Conservation (phyloP, 2,888 invertebrate genomes). For the Lamellibrachia satsuma region DNA sequence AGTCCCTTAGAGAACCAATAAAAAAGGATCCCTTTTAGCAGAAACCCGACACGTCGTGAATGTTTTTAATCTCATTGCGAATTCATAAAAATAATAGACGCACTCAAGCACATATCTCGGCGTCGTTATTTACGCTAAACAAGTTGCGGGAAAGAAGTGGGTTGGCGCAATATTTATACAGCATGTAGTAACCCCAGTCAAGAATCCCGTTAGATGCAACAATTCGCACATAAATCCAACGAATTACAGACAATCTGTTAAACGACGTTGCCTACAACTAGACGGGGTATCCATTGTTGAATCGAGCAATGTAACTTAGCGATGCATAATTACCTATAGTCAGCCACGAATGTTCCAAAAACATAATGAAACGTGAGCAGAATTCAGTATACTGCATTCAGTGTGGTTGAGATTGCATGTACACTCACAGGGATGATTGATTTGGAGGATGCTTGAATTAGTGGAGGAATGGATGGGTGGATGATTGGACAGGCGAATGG, state of each 20-base stretch:
- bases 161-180: neutral
- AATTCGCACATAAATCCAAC: neutral
- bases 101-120: neutral
- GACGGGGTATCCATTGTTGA: neutral
- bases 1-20: neutral
- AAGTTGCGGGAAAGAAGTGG: neutral
- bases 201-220: neutral
- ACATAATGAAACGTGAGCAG: neutral
- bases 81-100: slow-evolving; percentile 12
- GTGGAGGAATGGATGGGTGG: too few relatives aligned
- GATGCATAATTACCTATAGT: neutral
- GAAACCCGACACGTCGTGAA: neutral
- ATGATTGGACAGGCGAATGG: too few relatives aligned
- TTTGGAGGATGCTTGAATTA: too few relatives aligned
- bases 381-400: neutral
- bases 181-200: neutral
- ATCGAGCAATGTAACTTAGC: neutral
- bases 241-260: neutral
- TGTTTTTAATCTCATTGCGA: neutral
- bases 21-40: neutral
- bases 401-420: neutral
- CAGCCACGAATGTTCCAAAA: neutral
- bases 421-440: neutral
- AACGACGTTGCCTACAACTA: neutral
- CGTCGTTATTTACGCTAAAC: neutral